A percentile compares a stretch with the other conserved stretches of the same genome.
Conservation (phyloP, 2,888 invertebrate genomes). For the Tiliacea aurago region DNA sequence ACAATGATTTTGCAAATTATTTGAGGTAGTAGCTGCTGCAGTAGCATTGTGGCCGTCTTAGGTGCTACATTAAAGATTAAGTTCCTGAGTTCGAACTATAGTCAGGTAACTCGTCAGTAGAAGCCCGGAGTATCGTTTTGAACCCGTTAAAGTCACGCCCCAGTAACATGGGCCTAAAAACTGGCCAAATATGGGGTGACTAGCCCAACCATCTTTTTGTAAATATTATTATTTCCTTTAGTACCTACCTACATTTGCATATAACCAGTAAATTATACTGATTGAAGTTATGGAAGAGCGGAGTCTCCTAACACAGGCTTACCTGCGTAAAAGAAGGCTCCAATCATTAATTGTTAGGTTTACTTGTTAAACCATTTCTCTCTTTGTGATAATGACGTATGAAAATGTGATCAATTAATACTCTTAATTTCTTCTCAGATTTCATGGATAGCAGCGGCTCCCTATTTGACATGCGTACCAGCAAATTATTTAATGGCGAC, state of each 20-base stretch:
- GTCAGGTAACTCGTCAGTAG: too few species aligned
- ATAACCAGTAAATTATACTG: too few species aligned
- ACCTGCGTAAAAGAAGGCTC: too few species aligned
- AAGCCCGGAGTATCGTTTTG: not conserved
- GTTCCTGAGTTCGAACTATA: not conserved
- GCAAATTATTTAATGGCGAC: constrained; percentile 74
- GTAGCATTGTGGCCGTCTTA: not conserved
- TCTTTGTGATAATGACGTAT: not conserved
- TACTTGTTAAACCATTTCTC: too few species aligned
- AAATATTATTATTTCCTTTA: too few species aligned
- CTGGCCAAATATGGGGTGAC: not conserved
- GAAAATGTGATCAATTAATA: not conserved
- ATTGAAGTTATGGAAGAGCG: too few species aligned
- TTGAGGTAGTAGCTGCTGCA: not conserved
- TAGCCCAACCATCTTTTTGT: not conserved
- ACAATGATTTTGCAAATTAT: too few species aligned
- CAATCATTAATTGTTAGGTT: too few species aligned
- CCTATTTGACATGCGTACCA: constrained; percentile 77
- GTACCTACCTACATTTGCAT: too few species aligned
- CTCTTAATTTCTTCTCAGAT: constrained; percentile 69
- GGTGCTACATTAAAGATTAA: not conserved
- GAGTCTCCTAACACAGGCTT: too few species aligned
- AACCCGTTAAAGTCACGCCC: not conserved
- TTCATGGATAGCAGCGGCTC: constrained; percentile 82
- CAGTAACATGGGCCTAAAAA: not conserved